phyloP scores from a whole-genome alignment of 2,113 vertebrate species.

The cattle (Bos taurus) region ARS-UCD2.0 NC_037329.1:64286501-64287000 shows the following conservation, averaged over 20 bases:
- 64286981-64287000: not conserved
- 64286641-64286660: slow-evolving; percentile 44
- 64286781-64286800: not conserved
- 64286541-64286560: not conserved
- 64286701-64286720: slow-evolving; percentile 25
- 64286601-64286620: slow-evolving; percentile 23
- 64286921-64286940: not conserved
- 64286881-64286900: not conserved
- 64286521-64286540: not conserved
- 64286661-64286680: slow-evolving; percentile 27
- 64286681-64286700: slow-evolving; percentile 42
- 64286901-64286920: not conserved
- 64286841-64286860: not conserved
- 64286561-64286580: not conserved
- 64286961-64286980: not conserved
- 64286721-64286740: slow-evolving; percentile 53
- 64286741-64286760: slow-evolving; percentile 53
- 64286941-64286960: not conserved
- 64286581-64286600: slow-evolving; percentile 1
- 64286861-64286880: not conserved
- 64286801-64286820: slow-evolving; percentile 8
- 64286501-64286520: not conserved
- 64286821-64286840: not conserved
- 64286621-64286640: slow-evolving; percentile 6
- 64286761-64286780: not conserved